Base-by-base conservation (phyloP, 2,797 vertebrate genomes). In the Erpetoichthys calabaricus region DNA sequence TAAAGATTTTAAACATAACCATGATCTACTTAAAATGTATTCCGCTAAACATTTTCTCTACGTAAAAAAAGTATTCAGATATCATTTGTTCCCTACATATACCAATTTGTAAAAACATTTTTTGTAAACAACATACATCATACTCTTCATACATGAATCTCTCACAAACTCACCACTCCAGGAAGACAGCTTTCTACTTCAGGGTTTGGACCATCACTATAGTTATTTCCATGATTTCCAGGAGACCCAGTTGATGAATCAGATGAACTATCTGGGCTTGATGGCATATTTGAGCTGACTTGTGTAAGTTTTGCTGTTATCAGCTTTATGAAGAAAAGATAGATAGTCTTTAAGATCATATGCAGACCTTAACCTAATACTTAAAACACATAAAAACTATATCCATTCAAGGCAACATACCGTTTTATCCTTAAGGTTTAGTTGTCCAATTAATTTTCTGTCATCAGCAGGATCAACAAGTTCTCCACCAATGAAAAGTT, bases 201-300 rank as follows among this genome's bases (percentile, higher is more conserved):
- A 51, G 95, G 94, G 75, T 98, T 99, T 62, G 95, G 96, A 45
- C 96, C 95, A 66, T 99, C 96, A 3, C 95, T 98, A 69, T 89
- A 99, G 79, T 97, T 96, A 84, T 97, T 98, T 63, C 95, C 95
- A 6, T 99, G 96, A 81, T 98, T 99, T 70, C 96, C 94, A 52
- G 96, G 95, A 63, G 96, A 99, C 56, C 96, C 96, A 66, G 96
- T 98, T 70, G 96, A 99, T 61, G 96, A 98, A 76, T 99, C 96
- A 58, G 96, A 99, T 60, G 94, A 98, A 75, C 95, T 98, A 82
- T 99, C 96, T 64, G 96, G 96, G 70, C 96, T 99, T 70, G 96
- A 99, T 78, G 96, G 96, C 93, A 98, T 98, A 79, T 99, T 99
- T 77, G 95, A 89, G 83, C 94, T 98, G 83, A 98, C 94, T 79